phyloP scores from a whole-genome alignment of 37 sponge, comb jelly and placozoan species.

The Amphimedon queenslandica region DNA sequence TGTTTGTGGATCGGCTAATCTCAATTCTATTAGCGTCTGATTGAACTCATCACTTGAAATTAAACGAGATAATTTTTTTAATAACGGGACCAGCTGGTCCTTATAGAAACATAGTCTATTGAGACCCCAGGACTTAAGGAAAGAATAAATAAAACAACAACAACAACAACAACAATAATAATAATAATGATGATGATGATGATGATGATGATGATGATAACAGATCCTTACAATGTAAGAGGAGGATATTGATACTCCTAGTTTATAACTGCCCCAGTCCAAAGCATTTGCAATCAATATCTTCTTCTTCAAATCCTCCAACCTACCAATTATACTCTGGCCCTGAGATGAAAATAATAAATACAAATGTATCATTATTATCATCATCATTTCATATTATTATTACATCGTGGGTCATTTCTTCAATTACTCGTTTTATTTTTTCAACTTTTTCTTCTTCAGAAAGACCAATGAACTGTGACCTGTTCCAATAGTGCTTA shows the following conservation, averaged over 20 bases:
- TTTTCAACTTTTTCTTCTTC: slow-evolving; percentile 34
- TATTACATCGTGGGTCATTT: slow-evolving; percentile 26
- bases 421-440: slow-evolving; percentile 18
- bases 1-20: slow-evolving; percentile 15
- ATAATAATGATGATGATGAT: background rate
- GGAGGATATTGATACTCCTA: slow-evolving; percentile 13
- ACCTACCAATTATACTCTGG: slow-evolving; percentile 6
- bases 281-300: slow-evolving; percentile 47
- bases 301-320: slow-evolving; percentile 32
- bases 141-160: background rate
- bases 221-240: slow-evolving; percentile 39
- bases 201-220: background rate
- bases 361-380: background rate
- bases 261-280: slow-evolving; percentile 55
- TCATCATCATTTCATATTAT: background rate
- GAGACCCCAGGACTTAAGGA: slow-evolving; percentile 51
- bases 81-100: slow-evolving; percentile 16
- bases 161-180: background rate
- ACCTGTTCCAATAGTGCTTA: slow-evolving; percentile 13
- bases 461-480: slow-evolving; percentile 21
- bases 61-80: slow-evolving; percentile 35
- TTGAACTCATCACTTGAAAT: slow-evolving; percentile 30
- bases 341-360: slow-evolving; percentile 18
- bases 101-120: slow-evolving; percentile 15
- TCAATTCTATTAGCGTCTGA: slow-evolving; percentile 35